Evolutionary conservation across 2,888 invertebrate species (phyloP).

Genomic region (Caenorhabditis angaria): DNA sequence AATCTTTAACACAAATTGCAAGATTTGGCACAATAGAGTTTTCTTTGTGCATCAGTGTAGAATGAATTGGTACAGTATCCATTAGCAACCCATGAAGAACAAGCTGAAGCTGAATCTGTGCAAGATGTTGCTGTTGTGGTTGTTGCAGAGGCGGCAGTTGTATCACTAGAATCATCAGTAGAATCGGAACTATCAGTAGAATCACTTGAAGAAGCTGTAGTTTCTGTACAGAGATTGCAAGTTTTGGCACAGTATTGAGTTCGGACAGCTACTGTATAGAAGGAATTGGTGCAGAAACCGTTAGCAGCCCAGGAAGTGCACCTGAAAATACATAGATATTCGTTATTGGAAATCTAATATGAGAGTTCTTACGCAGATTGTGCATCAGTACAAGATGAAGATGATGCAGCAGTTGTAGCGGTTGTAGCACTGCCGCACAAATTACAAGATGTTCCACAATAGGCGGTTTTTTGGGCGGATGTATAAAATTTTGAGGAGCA

Average conservation of each 20-base stretch:
- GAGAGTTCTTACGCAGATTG: too few species aligned
- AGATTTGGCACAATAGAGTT: constrained; percentile 23
- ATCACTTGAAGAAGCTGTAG: background rate
- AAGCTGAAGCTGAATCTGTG: constrained; percentile 18
- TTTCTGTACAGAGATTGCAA: constrained; percentile 14
- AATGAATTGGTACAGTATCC: constrained; percentile 26
- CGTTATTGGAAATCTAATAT: too few species aligned
- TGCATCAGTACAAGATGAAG: constrained; percentile 14
- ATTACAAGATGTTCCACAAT: constrained; percentile 18
- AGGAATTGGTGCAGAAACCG: constrained; percentile 19
- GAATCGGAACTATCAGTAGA: background rate
- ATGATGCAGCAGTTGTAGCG: constrained; percentile 3
- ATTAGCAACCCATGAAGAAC: constrained; percentile 28
- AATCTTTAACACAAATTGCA: constrained; percentile 25
- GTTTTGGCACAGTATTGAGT: constrained; percentile 17
- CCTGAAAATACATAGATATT: too few species aligned
- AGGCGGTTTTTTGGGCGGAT: constrained; percentile 20
- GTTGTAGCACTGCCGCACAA: constrained; percentile 15
- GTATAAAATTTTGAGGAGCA: constrained; percentile 26
- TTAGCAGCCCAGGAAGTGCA: constrained; percentile 19
- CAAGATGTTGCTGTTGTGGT: constrained; percentile 14
- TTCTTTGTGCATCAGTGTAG: constrained; percentile 22
- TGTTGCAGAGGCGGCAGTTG: constrained; percentile 12
- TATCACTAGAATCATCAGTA: background rate
- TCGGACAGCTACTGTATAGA: constrained; percentile 23